phyloP scores from a whole-genome alignment of 1,140 invertebrate genomes.

The Panagrolaimus sp. region DNA sequence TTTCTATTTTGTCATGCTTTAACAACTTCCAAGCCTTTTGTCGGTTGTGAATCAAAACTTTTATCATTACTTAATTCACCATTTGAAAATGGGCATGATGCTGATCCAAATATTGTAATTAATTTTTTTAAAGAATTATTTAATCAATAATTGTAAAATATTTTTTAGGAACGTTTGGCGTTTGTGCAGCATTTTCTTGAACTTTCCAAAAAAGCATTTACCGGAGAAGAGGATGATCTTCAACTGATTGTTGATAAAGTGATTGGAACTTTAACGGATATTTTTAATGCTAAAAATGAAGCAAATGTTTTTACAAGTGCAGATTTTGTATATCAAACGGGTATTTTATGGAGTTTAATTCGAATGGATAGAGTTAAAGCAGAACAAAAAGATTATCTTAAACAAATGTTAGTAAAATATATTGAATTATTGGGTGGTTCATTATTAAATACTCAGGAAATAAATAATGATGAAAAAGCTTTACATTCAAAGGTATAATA shows the following conservation, averaged over 20 bases:
- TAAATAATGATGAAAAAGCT: constrained; percentile 6
- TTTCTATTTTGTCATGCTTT: constrained; percentile 11
- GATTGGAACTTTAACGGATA: not conserved
- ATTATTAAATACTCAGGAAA: not conserved
- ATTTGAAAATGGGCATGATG: constrained; percentile 14
- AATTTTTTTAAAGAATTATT: not conserved
- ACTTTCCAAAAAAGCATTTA: not conserved
- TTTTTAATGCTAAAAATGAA: not conserved
- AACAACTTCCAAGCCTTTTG: not conserved
- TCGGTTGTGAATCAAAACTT: not conserved
- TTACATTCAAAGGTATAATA: not conserved
- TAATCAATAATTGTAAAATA: too few species aligned
- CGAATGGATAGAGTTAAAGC: constrained; percentile 1
- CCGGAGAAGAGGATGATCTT: not conserved
- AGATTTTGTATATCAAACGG: constrained; percentile 10
- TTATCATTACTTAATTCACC: constrained; percentile 1
- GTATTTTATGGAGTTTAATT: constrained; percentile 17
- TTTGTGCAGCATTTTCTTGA: not conserved
- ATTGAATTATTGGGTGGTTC: not conserved
- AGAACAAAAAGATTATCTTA: constrained; percentile 10
- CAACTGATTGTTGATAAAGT: constrained; percentile 5
- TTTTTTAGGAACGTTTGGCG: too few species aligned
- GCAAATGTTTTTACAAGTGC: not conserved
- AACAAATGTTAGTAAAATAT: constrained; percentile 1
- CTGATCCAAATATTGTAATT: constrained; percentile 7